Evolutionary conservation across 2,888 invertebrate genomes (phyloP), one percentile per base, ranked within the genome.

Genomic region (Oxycera nigricornis): DNA sequence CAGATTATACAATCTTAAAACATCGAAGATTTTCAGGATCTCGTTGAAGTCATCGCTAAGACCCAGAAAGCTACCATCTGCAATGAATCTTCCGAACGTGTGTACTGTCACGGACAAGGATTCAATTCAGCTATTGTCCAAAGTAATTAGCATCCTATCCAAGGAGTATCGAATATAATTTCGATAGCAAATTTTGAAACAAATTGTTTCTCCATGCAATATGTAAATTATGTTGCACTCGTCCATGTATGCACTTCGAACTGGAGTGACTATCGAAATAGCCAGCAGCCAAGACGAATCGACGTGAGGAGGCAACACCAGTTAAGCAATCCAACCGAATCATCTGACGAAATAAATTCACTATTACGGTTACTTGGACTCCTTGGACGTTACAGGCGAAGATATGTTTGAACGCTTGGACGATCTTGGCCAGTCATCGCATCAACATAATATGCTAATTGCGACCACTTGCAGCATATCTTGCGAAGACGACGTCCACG

Each of bases 331-430:
- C 70, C 31, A 31, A 28, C 20, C 52, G 46, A 68, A 68, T 50
- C 30, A 68, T 20, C 68, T 68, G 68, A 31, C 55, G 70, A 52
- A 52, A 70, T 70, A 31, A 35, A 55, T 70, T 70, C 22, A 31
- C 52, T 52, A 70, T 70, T 70, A 70, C 70, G 70, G 70, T 70
- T 70, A 70, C 24, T 41, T 24, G 65, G 11, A 26, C 65, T 65
- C 41, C 65, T 65, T 65, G 65, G 39, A 39, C 65, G 11, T 39
- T 41, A 46, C 14, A 46, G 11, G 24, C 11, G 39, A 14, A 7
- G 24, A 24, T 17, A 24, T 55, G 24, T 35, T 35, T 62, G 35
- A 65, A 39, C 41, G 65, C 41, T 65, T 65, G 65, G 24, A 22
- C 39, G 24, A 65, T 30, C 39, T 39, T 24, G 39, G 39, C 31